Percentiles rank a stretch among this genome's conserved stretches.
Evolutionary conservation across 2,797 vertebrate genomes (phyloP).

Genomic region (Rhynchotus rufescens): DNA sequence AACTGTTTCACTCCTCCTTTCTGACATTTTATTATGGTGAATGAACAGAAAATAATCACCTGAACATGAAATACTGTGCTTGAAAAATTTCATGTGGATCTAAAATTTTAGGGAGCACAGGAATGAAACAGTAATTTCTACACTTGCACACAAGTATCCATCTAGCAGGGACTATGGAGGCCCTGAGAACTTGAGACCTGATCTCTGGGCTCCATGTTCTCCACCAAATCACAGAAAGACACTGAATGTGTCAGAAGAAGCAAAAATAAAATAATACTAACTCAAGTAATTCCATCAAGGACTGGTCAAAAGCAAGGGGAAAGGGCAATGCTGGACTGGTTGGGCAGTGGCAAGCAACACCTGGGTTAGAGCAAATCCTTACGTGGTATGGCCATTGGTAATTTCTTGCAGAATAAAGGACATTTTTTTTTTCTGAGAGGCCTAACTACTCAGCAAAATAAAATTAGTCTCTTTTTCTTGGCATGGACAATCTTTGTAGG

Average conservation of each 20-base stretch:
- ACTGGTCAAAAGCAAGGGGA: neutral
- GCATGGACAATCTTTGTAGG: neutral
- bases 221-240: neutral
- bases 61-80: neutral
- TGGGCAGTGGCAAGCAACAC: neutral
- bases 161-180: neutral
- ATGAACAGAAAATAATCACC: neutral
- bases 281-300: neutral
- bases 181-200: neutral
- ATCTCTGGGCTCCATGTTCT: neutral
- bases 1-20: neutral
- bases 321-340: neutral
- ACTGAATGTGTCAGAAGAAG: neutral
- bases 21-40: neutral
- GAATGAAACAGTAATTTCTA: neutral
- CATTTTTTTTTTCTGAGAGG: neutral
- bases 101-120: neutral
- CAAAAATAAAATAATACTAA: neutral
- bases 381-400: neutral
- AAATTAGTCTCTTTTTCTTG: constrained; percentile 40
- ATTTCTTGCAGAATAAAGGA: neutral
- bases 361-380: neutral
- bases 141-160: neutral
- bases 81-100: neutral
- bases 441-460: neutral